Evolutionary conservation across 37 sponge, comb jelly and placozoan genomes (phyloP), one percentile per base, ranked within the genome.

Genomic region (Ephydatia muelleri): DNA sequence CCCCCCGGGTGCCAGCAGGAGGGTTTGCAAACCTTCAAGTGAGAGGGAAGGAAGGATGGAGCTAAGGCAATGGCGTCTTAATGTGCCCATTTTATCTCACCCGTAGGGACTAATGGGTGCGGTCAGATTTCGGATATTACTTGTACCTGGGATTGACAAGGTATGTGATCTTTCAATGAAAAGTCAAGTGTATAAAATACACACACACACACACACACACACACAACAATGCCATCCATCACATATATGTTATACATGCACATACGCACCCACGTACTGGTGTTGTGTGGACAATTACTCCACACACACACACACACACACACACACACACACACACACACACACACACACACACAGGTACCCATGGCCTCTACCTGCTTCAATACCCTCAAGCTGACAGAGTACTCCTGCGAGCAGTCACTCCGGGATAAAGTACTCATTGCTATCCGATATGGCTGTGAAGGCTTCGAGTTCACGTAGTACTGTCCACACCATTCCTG

Each of bases 391-490:
- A 78, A 81, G 34, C 37, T 90, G 26, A 38, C 82, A 6, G 31
- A 69, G 25, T 90, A 90, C 74, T 79, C 91, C 11, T 38, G 82
- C 78, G 86, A 90, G 78, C 86, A 85, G 49, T 78, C 85, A 70
- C 73, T 85, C 5, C 47, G 91, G 30, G 78, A 90, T 64, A 90
- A 90, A 38, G 65, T 77, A 3, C 71, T 90, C 14, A 90, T 90
- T 40, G 91, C 91, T 22, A 82, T 90, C 30, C 30, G 91, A 72
- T 86, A 76, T 77, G 91, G 91, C 40, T 82, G 91, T 82, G 86
- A 90, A 65, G 91, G 91, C 49, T 90, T 90, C 82, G 82, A 49
- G 65, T 90, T 90, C 66, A 35, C 81, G 3, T 88, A 38, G 76
- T 71, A 68, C n/a, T 21, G 19, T 14, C n/a, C 69, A 29, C 69